These are phyloP conservation scores for Hermaeophaga mercurialis DNA, from an alignment of 2,888 invertebrate species.

Conservation along the genomic window DNA sequence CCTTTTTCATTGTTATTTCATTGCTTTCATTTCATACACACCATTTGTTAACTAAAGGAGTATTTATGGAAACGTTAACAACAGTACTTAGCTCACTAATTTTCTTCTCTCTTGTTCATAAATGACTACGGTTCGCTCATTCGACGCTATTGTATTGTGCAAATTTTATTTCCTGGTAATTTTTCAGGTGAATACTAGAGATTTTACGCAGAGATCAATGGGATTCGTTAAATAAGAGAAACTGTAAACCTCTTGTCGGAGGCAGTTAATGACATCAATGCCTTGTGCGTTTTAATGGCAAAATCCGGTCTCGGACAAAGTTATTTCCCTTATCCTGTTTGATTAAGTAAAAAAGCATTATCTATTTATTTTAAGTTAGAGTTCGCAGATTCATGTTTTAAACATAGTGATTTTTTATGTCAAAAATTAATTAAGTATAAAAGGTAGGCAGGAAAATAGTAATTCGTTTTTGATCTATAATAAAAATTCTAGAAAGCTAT, in stretches of 20 bases:
- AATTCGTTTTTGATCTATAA: no score
- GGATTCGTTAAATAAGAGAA: slow-evolving; percentile 5
- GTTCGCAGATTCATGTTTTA: no score
- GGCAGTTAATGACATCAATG: neutral
- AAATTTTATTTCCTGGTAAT: slow-evolving; percentile 12
- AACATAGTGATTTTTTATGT: no score
- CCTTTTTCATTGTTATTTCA: no score
- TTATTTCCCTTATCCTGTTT: no score
- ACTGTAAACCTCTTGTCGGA: slow-evolving; percentile 1
- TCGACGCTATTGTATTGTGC: slow-evolving; percentile 10
- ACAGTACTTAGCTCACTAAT: neutral
- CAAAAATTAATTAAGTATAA: no score
- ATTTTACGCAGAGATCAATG: slow-evolving; percentile 9
- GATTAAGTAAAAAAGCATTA: no score
- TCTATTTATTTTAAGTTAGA: no score
- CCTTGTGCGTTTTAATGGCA: no score
- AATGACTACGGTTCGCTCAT: neutral
- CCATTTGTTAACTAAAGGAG: neutral
- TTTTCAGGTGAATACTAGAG: slow-evolving; percentile 10
- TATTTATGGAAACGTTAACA: neutral
- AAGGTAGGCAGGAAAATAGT: no score
- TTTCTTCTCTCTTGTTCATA: neutral
- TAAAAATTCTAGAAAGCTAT: no score
- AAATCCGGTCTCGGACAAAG: no score
- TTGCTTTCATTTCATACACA: neutral